Conservation (phyloP, 1,140 invertebrate species). For the Condylostylus longicornis region DNA sequence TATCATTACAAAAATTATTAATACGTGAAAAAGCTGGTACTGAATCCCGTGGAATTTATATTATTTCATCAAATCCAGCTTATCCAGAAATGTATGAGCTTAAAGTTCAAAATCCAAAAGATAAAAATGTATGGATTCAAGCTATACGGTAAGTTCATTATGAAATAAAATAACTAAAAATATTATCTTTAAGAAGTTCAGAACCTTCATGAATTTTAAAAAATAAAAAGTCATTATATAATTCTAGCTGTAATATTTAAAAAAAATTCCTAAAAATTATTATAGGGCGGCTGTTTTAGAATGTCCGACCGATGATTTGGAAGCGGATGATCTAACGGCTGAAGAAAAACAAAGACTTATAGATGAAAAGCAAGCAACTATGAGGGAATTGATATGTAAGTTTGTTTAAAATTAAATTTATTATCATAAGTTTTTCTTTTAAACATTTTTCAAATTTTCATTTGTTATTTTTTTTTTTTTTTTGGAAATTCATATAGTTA, state of each 20-base stretch:
- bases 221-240: not conserved
- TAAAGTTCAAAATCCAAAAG: slow-evolving; percentile 73
- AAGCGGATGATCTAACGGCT: slow-evolving; percentile 42
- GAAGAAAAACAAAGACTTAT: slow-evolving; percentile 56
- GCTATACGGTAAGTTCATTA: slow-evolving; percentile 46
- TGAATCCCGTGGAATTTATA: slow-evolving; percentile 73
- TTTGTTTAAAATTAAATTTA: slow-evolving; percentile 6
- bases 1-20: slow-evolving; percentile 76
- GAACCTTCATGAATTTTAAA: not conserved
- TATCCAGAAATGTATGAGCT: slow-evolving; percentile 94
- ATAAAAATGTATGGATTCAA: slow-evolving; percentile 77
- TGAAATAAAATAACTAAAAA: no score
- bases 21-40: slow-evolving; percentile 85
- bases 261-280: slow-evolving; percentile 1
- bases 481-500: no score
- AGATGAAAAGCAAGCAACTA: slow-evolving; percentile 55
- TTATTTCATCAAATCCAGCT: slow-evolving; percentile 70
- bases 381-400: slow-evolving; percentile 53
- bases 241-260: not conserved
- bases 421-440: not conserved
- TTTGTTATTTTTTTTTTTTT: not conserved
- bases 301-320: slow-evolving; percentile 48
- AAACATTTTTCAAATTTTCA: not conserved
- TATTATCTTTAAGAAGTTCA: no score
- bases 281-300: slow-evolving; percentile 47